Evolutionary conservation across 2,888 invertebrate species (phyloP), one percentile per base, ranked within the genome.

Genomic region (Oligia latruncula): DNA sequence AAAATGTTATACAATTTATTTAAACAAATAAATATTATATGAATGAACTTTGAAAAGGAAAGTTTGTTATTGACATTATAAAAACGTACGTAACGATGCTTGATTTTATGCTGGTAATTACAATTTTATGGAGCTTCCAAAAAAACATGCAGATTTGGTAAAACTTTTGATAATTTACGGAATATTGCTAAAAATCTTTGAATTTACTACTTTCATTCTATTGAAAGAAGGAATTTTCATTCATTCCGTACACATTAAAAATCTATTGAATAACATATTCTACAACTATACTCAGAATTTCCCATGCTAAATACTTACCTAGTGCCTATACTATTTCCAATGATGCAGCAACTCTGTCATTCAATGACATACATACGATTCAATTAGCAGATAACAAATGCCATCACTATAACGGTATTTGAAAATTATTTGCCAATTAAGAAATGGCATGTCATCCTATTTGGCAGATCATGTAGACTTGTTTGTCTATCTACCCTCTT

Each of bases 21-120:
- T 29, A 70, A 73, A 86, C 66, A 68, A 71, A 43, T 60, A 64
- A 65, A 49, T 70, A 52, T 72, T 85, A 66, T 67, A 78, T 79
- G 74, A 70, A 70, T 87, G 65, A 80, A 79, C 84, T 80, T 80
- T 84, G 62, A 75, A 87, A 80, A 80, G 67, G 85, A 87, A 84
- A 87, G 85, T 84, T 81, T 75, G 43, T 75, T 80, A 84, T 66
- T 77, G 74, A 68, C 66, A 70, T 79, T 74, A 62, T 74, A 72
- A 71, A 60, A 71, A 65, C 64, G 8, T 5, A 78, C 65, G 66
- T 74, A 79, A 86, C 71, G 4, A 68, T 72, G 68, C 73, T 70
- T 67, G 49, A 65, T 85, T 62, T 58, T 76, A 73, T 75, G 82
- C 64, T 55, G 64, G 52, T 86, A 74, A 85, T 83, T 81, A 70